Conservation (phyloP, 2,888 invertebrate species). For the Apamea monoglypha region DNA sequence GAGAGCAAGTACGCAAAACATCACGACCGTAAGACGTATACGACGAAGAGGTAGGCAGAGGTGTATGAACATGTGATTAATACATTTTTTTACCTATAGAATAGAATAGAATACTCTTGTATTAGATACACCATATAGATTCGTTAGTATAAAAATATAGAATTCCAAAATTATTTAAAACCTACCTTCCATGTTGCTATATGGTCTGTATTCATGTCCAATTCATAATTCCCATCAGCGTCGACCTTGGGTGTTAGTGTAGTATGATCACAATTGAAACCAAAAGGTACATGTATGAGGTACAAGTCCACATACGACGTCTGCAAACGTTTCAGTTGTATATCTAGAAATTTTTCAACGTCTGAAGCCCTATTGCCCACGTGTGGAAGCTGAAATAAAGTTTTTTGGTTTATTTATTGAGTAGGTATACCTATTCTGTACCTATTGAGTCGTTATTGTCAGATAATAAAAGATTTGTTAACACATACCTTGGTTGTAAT, state of each 20-base stretch:
- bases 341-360: slow-evolving; percentile 91
- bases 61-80: background rate
- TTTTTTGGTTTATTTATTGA: background rate
- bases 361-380: slow-evolving; percentile 92
- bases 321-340: slow-evolving; percentile 92
- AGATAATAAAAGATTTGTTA: background rate
- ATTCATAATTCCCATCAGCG: slow-evolving; percentile 90
- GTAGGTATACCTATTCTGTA: background rate
- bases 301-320: slow-evolving; percentile 94
- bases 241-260: slow-evolving; percentile 89
- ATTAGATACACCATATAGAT: too few species aligned
- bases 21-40: background rate
- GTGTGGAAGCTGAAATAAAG: slow-evolving; percentile 91
- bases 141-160: background rate
- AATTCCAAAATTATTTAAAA: background rate
- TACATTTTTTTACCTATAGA: background rate
- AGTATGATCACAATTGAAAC: slow-evolving; percentile 90
- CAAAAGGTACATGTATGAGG: slow-evolving; percentile 94
- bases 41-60: too few species aligned
- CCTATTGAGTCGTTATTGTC: background rate
- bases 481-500: slow-evolving; percentile 94
- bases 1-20: background rate
- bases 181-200: slow-evolving; percentile 93
- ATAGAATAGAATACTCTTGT: too few species aligned
- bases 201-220: slow-evolving; percentile 92